Evolutionary conservation across 2,888 invertebrate species (phyloP), one percentile per base, ranked within the genome.

Genomic region (Slavum lentiscoides): DNA sequence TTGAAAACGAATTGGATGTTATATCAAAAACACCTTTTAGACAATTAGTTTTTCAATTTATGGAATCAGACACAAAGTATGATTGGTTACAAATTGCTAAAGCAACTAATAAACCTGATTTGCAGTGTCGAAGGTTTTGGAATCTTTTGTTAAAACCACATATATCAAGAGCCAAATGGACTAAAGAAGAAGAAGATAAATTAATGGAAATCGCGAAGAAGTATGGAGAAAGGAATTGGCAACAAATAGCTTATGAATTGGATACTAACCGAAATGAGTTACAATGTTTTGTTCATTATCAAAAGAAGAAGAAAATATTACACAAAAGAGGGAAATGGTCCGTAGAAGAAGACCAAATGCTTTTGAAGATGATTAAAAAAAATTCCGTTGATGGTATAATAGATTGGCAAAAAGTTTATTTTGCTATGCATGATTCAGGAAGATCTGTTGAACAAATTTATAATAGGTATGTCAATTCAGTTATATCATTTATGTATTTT

Each of bases 51-150:
- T 58, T 58, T 80, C 70, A 64, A 43, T 80, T 80, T 72, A 80
- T 66, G 80, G 80, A 80, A 15, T 72, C 80, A 7, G 55, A 80
- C 2, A 11, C 53, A 23, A 43, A 66, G 5, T 80, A 80, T 43
- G 80, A 80, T 72, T 80, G 80, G 80, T 70, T 80, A n/a, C 80
- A 80, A 7, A 80, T 80, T 43, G 80, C 72, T 30, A 70, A 80
- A 80, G 9, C 43, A 21, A 37, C 43, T 9, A 30, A 80, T 72
- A 80, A 80, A 80, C 58, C 80, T 9, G 21, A 80, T 58, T 55
- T 80, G 43, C 80, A 80, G 64, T 80, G 80, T 72, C 64, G 58
- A 64, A 30, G 80, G 7, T 80, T 72, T 72, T 80, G 80, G 80
- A 64, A 80, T 64, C 66, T 80, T 15, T 5, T 80, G n/a, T 72